Percentiles rank a stretch among this genome's conserved stretches.
phyloP scores from a whole-genome alignment of 2,797 vertebrate genomes.

The Pseudochirops corinnae region DNA sequence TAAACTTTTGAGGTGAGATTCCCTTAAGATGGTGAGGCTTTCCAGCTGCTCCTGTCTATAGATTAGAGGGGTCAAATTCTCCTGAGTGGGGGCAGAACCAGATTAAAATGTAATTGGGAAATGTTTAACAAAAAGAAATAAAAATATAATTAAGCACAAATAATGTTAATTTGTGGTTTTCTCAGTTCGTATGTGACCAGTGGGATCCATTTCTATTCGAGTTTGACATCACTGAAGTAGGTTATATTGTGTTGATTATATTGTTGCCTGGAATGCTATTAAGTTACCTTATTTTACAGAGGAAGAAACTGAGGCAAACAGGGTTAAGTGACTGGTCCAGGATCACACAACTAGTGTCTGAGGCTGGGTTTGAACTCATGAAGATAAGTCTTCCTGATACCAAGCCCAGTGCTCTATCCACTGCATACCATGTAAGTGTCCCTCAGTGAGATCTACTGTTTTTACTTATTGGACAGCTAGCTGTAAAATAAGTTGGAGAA shows the following conservation, averaged over 20 bases:
- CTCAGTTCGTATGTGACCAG: neutral
- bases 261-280: neutral
- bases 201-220: neutral
- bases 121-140: slow-evolving; percentile 32
- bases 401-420: neutral
- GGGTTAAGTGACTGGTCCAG: neutral
- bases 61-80: neutral
- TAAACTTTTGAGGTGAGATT: neutral
- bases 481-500: neutral
- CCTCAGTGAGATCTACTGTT: neutral
- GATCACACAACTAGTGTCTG: neutral
- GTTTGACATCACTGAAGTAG: neutral
- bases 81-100: neutral
- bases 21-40: neutral
- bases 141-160: slow-evolving; percentile 22
- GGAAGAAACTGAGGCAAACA: neutral
- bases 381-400: neutral
- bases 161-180: neutral
- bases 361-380: neutral
- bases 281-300: neutral
- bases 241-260: neutral
- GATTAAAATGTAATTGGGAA: slow-evolving; percentile 46
- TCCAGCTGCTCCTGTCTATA: neutral
- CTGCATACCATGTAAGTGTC: neutral
- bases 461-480: neutral